Base-by-base conservation (phyloP, 2,888 invertebrate species). In the Scaptomyza reducta region DNA sequence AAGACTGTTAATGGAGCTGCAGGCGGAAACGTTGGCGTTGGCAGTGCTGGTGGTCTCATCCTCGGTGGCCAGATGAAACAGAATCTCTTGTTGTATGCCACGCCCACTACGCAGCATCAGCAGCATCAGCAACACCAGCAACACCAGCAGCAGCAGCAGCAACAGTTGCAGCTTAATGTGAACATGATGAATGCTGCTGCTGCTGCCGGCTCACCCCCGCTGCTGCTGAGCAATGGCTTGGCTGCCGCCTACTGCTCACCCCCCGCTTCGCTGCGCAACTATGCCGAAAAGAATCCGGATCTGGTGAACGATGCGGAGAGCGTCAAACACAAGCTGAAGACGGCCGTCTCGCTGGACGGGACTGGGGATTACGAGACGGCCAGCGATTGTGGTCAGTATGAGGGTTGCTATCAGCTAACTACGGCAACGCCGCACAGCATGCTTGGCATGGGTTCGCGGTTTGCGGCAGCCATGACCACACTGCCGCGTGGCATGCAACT, bases 241-340 rank as follows among this genome's bases (percentile, higher is more conserved):
- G 66, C 83, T 0, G 82, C 81, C 11, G 94, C 92, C 58, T 92
- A 92, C 64, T 92, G 92, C 56, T 93, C 94, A 87, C 95, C 94
- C 54, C 93, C 94, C 1, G 92, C 93, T 1, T 90, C 91, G n/a
- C 76, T 93, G 74, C 90, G 93, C 59, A 92, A 92, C 70, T 93
- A 93, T 78, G 92, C 80, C 51, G 96, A 96, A 90, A 95, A 95
- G 91, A 96, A 96, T 91, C 96, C 96, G 58, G 96, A 96, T 92
- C 93, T 96, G 90, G 95, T 96, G 90, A 96, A 95, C 91, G 96
- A 96, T 89, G 95, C 91, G 16, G 95, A 95, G 92, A 94, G 93
- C 16, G 93, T 93, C 1, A 93, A 92, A 50, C 92, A 93, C 62
- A 93, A 92, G 90, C 76, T 91, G 89, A 79, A 91, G 90, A 68